phyloP scores from a whole-genome alignment of 2,113 vertebrate genomes.

The Cryptomyrus ogoouensis region DNA sequence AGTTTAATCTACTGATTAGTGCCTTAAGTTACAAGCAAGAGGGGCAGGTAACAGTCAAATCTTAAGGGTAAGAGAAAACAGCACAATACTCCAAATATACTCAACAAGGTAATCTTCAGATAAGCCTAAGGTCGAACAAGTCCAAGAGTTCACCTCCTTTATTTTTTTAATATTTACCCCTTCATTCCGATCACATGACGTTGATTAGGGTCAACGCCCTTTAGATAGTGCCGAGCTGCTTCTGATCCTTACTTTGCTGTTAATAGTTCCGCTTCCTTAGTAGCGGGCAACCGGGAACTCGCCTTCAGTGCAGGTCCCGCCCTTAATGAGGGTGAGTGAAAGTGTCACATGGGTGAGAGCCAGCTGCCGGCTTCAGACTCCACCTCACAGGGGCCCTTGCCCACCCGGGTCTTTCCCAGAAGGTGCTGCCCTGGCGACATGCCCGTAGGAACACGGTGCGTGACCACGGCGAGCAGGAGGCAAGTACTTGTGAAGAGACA shows the following conservation, averaged over 20 bases:
- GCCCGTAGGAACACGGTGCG: slow-evolving; percentile 27
- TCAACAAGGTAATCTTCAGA: slow-evolving; percentile 31
- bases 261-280: slow-evolving; percentile 26
- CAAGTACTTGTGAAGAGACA: slow-evolving; percentile 39
- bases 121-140: slow-evolving; percentile 12
- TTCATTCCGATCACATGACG: slow-evolving; percentile 47
- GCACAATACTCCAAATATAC: slow-evolving; percentile 38
- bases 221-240: slow-evolving; percentile 41
- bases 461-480: slow-evolving; percentile 10
- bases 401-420: neutral
- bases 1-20: slow-evolving; percentile 41
- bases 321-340: slow-evolving; percentile 17
- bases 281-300: neutral
- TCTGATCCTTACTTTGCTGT: slow-evolving; percentile 32
- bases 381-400: neutral
- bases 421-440: slow-evolving; percentile 13
- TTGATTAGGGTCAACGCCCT: slow-evolving; percentile 49
- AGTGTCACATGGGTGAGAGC: neutral
- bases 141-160: slow-evolving; percentile 36
- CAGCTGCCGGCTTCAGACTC: neutral
- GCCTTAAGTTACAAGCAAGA: slow-evolving; percentile 33
- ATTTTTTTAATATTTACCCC: slow-evolving; percentile 23
- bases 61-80: slow-evolving; percentile 33
- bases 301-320: slow-evolving; percentile 28
- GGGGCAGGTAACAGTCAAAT: slow-evolving; percentile 48